Evolutionary conservation across 2,888 invertebrate species (phyloP).

Genomic region (Agrochola lychnidis): DNA sequence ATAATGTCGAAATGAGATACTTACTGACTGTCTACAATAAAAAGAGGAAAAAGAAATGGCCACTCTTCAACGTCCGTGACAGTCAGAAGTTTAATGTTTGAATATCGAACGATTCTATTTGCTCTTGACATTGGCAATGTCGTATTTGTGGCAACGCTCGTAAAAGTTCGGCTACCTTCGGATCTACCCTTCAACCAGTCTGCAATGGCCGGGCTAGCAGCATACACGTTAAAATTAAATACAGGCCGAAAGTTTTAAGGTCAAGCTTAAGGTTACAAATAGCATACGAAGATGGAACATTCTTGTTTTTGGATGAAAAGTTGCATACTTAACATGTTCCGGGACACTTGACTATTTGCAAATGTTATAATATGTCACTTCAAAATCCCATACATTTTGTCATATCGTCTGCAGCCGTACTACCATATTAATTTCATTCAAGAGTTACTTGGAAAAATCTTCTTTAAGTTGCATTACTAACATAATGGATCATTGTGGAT

Average conservation of each 20-base stretch:
- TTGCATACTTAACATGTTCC: no score
- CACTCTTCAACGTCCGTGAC: not conserved
- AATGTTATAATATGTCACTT: no score
- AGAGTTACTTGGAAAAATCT: no score
- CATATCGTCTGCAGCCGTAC: no score
- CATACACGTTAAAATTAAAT: not conserved
- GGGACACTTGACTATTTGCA: no score
- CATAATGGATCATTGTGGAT: no score
- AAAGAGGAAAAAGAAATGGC: not conserved
- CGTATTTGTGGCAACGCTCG: not conserved
- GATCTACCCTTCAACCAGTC: not conserved
- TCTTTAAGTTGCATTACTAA: no score
- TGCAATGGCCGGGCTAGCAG: not conserved
- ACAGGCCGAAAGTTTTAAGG: not conserved
- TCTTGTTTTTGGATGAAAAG: not conserved
- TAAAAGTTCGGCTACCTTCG: not conserved
- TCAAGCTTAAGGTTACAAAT: not conserved
- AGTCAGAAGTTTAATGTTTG: not conserved
- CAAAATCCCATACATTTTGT: no score
- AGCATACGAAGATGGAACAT: not conserved
- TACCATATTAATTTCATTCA: no score
- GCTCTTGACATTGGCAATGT: not conserved
- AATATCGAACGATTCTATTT: conserved; percentile 1
- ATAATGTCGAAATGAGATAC: not conserved
- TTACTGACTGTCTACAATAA: not conserved